A percentile compares a stretch with the other conserved stretches of the same genome.
These are phyloP conservation scores for Lampris megalopsis DNA, from an alignment of 2,113 vertebrate genomes.

Conservation along the genomic window DNA sequence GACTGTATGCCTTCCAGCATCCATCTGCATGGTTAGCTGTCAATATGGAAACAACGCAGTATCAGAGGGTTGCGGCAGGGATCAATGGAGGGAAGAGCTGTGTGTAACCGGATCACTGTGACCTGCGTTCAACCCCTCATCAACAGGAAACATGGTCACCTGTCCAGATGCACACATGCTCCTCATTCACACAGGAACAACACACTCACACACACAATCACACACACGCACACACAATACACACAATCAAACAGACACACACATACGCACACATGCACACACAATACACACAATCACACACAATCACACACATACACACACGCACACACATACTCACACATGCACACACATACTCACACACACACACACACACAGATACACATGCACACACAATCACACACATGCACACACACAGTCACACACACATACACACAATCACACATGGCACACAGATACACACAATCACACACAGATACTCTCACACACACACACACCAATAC, in stretches of 20 bases:
- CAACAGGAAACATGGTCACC: constrained; percentile 46
- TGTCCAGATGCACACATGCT: constrained; percentile 20
- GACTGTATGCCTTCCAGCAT: constrained; percentile 67
- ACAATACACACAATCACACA: no score
- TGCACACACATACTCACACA: no score
- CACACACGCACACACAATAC: not conserved
- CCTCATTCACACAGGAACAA: constrained; percentile 3
- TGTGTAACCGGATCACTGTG: constrained; percentile 63
- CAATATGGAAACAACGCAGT: constrained; percentile 59
- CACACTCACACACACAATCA: constrained; percentile 14
- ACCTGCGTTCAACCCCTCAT: constrained; percentile 66
- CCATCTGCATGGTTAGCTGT: constrained; percentile 56
- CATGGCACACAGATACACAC: no score
- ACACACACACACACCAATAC: not conserved
- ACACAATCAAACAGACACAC: not conserved
- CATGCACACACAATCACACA: no score
- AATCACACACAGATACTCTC: not conserved
- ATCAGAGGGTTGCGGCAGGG: constrained; percentile 40
- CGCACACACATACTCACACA: no score
- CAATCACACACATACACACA: no score
- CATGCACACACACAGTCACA: no score
- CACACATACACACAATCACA: no score
- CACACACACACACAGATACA: no score
- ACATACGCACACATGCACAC: no score
- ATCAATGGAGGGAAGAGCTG: constrained; percentile 63